Base-by-base conservation (phyloP, 1,140 invertebrate genomes). In the Phortica variegata region DNA sequence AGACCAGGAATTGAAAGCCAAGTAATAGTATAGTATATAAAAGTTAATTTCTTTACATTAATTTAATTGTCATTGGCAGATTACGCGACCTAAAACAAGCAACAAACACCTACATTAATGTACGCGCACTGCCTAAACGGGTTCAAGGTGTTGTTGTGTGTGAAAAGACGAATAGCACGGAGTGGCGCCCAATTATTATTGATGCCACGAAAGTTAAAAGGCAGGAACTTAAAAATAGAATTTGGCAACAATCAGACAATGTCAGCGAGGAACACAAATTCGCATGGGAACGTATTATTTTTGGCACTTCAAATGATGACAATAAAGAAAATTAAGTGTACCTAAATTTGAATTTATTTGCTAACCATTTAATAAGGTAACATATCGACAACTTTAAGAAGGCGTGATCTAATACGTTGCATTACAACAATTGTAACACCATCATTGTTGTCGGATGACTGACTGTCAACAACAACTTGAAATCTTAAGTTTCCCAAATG, bases 361-460 rank as follows among this genome's bases (percentile, higher is more conserved):
- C n/a, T n/a, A n/a, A n/a, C n/a, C n/a, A n/a, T n/a, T n/a, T n/a
- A n/a, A n/a, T n/a, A 5, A 26, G 5, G 10, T 6, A 26, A 26
- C 5, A 36, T 43, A 15, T 15, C 42, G 7, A 6, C 32, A 12
- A 47, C 61, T 13, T 52, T 68, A 37, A 62, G 61, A 32, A 52
- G 61, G 40, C 61, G 61, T 18, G 62, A 65, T 53, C 50, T 65
- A 12, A 65, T 59, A n/a, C n/a, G n/a, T n/a, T n/a, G n/a, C n/a
- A n/a, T n/a, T n/a, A n/a, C n/a, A n/a, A n/a, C n/a, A n/a, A n/a
- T n/a, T n/a, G n/a, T n/a, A n/a, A n/a, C n/a, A n/a, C n/a, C n/a
- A n/a, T n/a, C n/a, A n/a, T n/a, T n/a, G n/a, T n/a, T n/a, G n/a
- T n/a, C n/a, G n/a, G n/a, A n/a, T n/a, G n/a, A n/a, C n/a, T n/a